Conservation (phyloP, 2,113 vertebrate species). For the Serinus canaria region DNA sequence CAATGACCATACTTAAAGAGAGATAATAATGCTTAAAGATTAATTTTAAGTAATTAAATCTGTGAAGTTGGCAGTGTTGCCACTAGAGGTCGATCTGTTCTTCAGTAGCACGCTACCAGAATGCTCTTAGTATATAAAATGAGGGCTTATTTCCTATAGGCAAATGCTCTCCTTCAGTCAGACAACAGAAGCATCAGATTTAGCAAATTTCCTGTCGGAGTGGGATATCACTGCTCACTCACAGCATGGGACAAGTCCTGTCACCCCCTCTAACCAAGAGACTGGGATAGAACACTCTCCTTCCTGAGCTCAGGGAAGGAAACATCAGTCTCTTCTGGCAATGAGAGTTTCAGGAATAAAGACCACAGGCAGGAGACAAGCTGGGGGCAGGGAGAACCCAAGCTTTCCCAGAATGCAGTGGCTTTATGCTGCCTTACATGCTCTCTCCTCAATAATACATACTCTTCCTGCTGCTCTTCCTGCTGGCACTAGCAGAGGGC, state of each 20-base stretch:
- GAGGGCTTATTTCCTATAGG: not conserved
- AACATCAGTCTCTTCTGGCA: not conserved
- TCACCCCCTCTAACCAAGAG: not conserved
- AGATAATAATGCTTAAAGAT: not conserved
- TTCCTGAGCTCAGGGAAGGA: not conserved
- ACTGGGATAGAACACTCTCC: not conserved
- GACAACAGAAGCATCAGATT: not conserved
- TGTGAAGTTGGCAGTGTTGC: not conserved
- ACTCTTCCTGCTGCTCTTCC: conserved; percentile 83
- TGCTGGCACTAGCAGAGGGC: conserved; percentile 66
- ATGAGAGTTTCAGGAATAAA: not conserved
- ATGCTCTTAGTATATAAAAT: not conserved
- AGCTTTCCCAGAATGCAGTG: not conserved
- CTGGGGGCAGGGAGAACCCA: not conserved
- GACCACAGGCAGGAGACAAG: not conserved
- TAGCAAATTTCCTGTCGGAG: not conserved
- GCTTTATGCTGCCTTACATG: not conserved
- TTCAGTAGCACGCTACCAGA: not conserved
- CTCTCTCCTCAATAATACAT: conserved; percentile 20
- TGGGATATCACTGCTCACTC: not conserved
- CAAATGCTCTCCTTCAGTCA: not conserved
- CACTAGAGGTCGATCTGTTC: conserved; percentile 16
- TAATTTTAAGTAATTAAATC: not conserved
- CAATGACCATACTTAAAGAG: not conserved
- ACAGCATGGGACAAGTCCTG: not conserved